A percentile compares a stretch with the other conserved stretches of the same genome.
Conservation (phyloP, 2,888 invertebrate genomes). For the Adelphocoris suturalis region DNA sequence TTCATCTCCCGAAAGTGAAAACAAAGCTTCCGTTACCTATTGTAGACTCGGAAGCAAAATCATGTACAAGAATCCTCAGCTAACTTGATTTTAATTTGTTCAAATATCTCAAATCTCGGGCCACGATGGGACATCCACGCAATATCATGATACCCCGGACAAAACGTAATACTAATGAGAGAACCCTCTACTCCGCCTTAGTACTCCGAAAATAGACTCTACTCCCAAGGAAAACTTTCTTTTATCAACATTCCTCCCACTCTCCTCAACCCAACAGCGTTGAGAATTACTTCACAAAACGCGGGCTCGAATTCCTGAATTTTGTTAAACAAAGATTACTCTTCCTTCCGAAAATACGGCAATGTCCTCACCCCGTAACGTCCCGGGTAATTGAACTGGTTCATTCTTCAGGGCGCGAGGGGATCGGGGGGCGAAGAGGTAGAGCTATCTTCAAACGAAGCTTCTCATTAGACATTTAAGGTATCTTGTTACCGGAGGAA, state of each 20-base stretch:
- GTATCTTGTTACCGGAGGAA: conserved; percentile 42
- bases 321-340: conserved; percentile 27
- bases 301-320: conserved; percentile 45
- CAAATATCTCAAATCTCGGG: too few relatives aligned
- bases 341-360: not conserved
- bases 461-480: conserved; percentile 49
- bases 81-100: too few relatives aligned
- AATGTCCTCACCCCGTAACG: not conserved
- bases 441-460: conserved; percentile 15
- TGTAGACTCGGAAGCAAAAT: too few relatives aligned
- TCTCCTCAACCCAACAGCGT: not conserved
- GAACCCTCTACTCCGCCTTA: too few relatives aligned
- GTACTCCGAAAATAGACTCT: too few relatives aligned
- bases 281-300: conserved; percentile 2
- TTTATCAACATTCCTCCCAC: conserved; percentile 35
- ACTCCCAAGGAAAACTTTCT: not conserved
- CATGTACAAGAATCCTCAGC: too few relatives aligned
- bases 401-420: conserved; percentile 13
- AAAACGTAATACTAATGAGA: too few relatives aligned
- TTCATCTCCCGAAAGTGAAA: too few relatives aligned
- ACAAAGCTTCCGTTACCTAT: too few relatives aligned
- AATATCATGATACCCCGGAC: too few relatives aligned
- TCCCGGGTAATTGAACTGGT: conserved; percentile 25
- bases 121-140: too few relatives aligned
- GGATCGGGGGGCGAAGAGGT: not conserved